Base-by-base conservation (phyloP, 2,888 invertebrate genomes). In the Smittia sp. region DNA sequence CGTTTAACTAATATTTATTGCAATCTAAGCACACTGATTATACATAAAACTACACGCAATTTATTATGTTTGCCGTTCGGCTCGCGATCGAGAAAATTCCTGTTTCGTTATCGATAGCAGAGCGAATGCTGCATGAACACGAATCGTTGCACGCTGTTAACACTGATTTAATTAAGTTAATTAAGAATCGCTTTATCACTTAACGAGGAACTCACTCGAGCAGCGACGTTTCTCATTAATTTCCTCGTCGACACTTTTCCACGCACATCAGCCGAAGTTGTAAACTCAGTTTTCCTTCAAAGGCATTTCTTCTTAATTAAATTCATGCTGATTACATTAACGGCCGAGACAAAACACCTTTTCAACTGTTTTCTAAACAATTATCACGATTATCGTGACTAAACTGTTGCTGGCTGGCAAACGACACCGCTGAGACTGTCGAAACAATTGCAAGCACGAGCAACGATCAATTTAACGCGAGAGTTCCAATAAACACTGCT, bases 1-100 rank as follows among this genome's bases (percentile, higher is more conserved):
- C 68, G 68, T 68, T 68, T 68, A 68, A 39, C 39, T 39, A 68
- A 68, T 68, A 46, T 68, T 68, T 68, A 68, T 46, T 68, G 68
- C 68, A 68, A 46, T 68, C 39, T 68, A 68, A 68, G 39, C 41
- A 68, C 41, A 24, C 46, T 68, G 41, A 68, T 68, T 68, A 68
- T 68, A 68, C 68, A 68, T 41, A 24, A 24, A 39, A 46, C 46
- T 68, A 68, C 68, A 68, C 46, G 68, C 46, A 68, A 68, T 68
- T 68, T 68, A 68, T 68, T 65, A 65, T 65, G 65, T 27, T 65
- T 68, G 25, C 41, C 1, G n/a, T 27, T 32, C 7, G 27, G 46
- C 46, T 46, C 46, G 11, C n/a, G 46, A n/a, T 32, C 32, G 32
- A 32, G 32, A 32, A 32, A 46, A 46, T n/a, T 46, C 46, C 15